Base-by-base conservation (phyloP, 2,888 invertebrate species). In the Andrena praecox region DNA sequence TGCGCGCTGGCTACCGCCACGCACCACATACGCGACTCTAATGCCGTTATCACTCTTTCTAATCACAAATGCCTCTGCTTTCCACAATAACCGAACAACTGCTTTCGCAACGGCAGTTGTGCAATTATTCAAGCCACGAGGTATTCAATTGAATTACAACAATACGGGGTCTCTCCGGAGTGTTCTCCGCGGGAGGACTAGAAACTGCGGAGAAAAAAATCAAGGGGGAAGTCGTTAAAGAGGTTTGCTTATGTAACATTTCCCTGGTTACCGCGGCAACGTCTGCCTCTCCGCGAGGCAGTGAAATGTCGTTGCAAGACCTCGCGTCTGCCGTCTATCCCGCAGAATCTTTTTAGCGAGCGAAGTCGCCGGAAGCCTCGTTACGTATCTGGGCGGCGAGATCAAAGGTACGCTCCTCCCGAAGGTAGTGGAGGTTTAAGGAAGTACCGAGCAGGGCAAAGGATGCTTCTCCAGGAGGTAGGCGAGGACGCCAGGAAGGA, bases 401-500 rank as follows among this genome's bases (percentile, higher is more conserved):
- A 88, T 88, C 88, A 89, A 87, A 89, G 85, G 64, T 42, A 69
- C 10, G 20, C 71, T 35, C 16, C 56, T 64, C 48, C 48, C 52
- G 35, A 75, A 66, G 71, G 81, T 74, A 62, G 74, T 29, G 54
- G 69, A 72, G 48, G 75, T 81, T 73, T 77, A 82, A 89, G 80
- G 72, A 87, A 79, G 76, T 80, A 74, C 63, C 72, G 66, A 62
- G 74, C 20, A 67, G 70, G 77, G 60, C 54, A 80, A 80, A 85
- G 73, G 80, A 85, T 82, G 85, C 81, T 84, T 81, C 84, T 72
- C 77, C 64, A 59, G 69, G 42, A 50, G 59, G 63, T 59, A 78
- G 79, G 66, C 31, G 56, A 76, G 79, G 67, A 78, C 82, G 80
- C 77, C 84, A 85, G 82, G 84, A 84, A 84, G 85, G 88, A 91